Evolutionary conservation across 2,888 invertebrate genomes (phyloP).

Genomic region (Drosophila tanythrix): DNA sequence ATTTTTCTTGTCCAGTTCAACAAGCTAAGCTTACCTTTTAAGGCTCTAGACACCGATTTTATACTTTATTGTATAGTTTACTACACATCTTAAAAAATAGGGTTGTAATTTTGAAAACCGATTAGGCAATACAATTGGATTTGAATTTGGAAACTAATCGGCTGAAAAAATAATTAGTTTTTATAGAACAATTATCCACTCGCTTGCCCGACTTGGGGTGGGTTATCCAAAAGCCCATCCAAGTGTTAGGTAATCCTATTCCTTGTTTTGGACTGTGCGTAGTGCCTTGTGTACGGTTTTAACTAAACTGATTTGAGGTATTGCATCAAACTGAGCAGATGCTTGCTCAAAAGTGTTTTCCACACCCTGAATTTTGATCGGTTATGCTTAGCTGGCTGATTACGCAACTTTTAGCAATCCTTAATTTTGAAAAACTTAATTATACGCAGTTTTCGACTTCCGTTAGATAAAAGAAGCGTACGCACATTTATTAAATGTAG

Average conservation of each 20-base stretch:
- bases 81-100: too few species aligned
- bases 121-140: background rate
- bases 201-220: background rate
- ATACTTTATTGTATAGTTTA: background rate
- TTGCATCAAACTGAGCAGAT: background rate
- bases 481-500: background rate
- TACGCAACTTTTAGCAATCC: constrained; percentile 15
- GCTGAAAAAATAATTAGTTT: constrained; percentile 1
- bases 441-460: constrained; percentile 7
- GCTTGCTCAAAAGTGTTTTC: background rate
- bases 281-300: background rate
- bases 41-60: too few species aligned
- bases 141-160: background rate
- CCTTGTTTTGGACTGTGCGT: background rate
- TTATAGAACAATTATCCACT: background rate
- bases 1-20: background rate
- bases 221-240: background rate
- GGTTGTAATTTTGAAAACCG: background rate
- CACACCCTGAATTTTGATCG: background rate
- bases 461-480: background rate
- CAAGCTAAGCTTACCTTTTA: background rate
- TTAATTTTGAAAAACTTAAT: constrained; percentile 8
- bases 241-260: background rate
- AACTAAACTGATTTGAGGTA: background rate
- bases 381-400: constrained; percentile 22